Percentiles rank a stretch among this genome's conserved stretches.
These are phyloP conservation scores for Pogoniulus pusillus DNA, from an alignment of 2,797 vertebrate genomes.

Conservation along the genomic window DNA sequence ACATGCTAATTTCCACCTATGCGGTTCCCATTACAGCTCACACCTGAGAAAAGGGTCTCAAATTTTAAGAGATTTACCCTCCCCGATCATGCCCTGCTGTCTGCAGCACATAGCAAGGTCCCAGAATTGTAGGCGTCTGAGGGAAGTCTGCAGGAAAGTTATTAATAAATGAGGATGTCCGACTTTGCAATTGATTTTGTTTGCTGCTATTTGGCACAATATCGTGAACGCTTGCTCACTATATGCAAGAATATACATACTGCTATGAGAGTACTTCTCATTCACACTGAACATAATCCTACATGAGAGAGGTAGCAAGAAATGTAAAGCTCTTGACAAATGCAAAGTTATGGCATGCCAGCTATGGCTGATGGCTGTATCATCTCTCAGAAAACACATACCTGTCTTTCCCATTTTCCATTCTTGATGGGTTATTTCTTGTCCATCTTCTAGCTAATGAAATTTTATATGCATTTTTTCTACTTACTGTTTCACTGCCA, in stretches of 20 bases:
- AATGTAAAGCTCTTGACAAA: background rate
- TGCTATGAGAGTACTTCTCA: background rate
- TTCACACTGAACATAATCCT: background rate
- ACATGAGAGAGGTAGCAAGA: background rate
- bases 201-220: background rate
- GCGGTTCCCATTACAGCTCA: background rate
- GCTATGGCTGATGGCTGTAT: accelerated
- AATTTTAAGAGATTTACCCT: background rate
- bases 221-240: background rate
- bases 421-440: background rate
- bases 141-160: background rate
- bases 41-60: background rate
- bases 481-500: background rate
- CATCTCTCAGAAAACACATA: background rate
- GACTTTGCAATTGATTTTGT: background rate
- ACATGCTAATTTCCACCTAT: background rate
- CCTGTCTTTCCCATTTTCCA: background rate
- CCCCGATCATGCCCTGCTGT: background rate
- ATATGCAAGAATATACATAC: background rate
- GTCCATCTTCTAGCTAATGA: background rate
- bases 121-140: background rate
- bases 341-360: background rate
- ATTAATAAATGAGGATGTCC: background rate
- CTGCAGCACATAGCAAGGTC: background rate
- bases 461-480: background rate